Percentiles rank a stretch among this genome's conserved stretches.
phyloP scores from a whole-genome alignment of 2,888 invertebrate genomes.

The Acanthosoma haemorrhoidale region DNA sequence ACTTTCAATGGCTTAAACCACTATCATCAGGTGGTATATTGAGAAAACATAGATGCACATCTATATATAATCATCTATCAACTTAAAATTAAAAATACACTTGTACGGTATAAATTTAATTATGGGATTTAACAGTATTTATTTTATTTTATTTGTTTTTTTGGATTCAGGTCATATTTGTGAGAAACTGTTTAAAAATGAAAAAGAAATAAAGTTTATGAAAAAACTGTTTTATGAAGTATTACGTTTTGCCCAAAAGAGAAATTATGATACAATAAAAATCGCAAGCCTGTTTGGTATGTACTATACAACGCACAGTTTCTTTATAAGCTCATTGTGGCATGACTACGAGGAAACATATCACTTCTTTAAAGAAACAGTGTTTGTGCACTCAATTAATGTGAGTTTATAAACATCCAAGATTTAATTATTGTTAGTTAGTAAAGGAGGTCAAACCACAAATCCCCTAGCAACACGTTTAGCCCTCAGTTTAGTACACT shows the following conservation, averaged over 20 bases:
- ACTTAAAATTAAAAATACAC: too few species aligned
- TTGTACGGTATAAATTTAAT: too few species aligned
- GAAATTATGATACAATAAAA: neutral
- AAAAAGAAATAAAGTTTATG: conserved; percentile 4
- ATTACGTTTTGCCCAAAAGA: neutral
- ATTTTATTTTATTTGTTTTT: too few species aligned
- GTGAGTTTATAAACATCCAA: neutral
- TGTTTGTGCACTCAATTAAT: conserved; percentile 17
- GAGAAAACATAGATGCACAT: too few species aligned
- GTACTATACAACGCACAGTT: neutral
- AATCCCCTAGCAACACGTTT: too few species aligned
- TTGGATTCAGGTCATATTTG: neutral
- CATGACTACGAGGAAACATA: neutral
- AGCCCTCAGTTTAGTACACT: too few species aligned
- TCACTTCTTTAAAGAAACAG: conserved; percentile 9
- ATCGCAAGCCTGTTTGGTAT: conserved; percentile 1
- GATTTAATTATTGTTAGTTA: too few species aligned
- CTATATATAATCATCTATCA: too few species aligned
- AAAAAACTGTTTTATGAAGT: neutral
- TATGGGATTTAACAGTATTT: too few species aligned
- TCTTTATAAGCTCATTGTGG: neutral
- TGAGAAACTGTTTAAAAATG: neutral
- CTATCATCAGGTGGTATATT: too few species aligned
- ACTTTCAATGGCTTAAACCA: too few species aligned
- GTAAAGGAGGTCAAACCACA: too few species aligned